Percentiles rank a stretch among this genome's conserved stretches.
Conservation (phyloP, 2,888 invertebrate genomes). For the Lasioglossum marginatum region DNA sequence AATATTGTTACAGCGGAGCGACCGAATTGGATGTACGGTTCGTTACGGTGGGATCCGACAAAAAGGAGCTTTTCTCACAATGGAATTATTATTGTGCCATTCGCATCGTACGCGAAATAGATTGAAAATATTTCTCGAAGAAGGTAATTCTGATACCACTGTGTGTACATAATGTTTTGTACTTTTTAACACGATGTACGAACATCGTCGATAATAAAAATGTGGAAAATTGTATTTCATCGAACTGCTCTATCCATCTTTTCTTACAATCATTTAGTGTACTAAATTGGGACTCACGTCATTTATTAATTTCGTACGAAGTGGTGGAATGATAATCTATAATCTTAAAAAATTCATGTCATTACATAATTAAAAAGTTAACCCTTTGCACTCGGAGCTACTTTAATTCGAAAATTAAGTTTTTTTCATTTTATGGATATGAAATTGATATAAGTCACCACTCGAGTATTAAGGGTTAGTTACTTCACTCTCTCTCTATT, state of each 20-base stretch:
- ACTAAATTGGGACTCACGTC: neutral
- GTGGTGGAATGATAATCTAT: too few relatives aligned
- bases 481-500: neutral
- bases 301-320: too few relatives aligned
- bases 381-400: too few relatives aligned
- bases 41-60: constrained; percentile 3
- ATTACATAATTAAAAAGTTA: too few relatives aligned
- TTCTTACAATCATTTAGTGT: neutral
- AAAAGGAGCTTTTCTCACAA: constrained; percentile 4
- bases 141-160: neutral
- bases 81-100: constrained; percentile 1
- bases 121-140: neutral
- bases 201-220: neutral
- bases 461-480: neutral
- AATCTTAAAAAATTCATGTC: too few relatives aligned
- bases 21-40: constrained; percentile 16
- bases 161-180: neutral
- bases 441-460: too few relatives aligned
- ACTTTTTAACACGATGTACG: neutral
- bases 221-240: too few relatives aligned
- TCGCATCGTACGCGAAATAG: neutral
- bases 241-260: too few relatives aligned
- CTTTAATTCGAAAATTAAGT: too few relatives aligned
- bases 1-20: constrained; percentile 21
- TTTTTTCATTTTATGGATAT: too few relatives aligned